phyloP scores from a whole-genome alignment of 2,888 invertebrate species.

The Allacma fusca region DNA sequence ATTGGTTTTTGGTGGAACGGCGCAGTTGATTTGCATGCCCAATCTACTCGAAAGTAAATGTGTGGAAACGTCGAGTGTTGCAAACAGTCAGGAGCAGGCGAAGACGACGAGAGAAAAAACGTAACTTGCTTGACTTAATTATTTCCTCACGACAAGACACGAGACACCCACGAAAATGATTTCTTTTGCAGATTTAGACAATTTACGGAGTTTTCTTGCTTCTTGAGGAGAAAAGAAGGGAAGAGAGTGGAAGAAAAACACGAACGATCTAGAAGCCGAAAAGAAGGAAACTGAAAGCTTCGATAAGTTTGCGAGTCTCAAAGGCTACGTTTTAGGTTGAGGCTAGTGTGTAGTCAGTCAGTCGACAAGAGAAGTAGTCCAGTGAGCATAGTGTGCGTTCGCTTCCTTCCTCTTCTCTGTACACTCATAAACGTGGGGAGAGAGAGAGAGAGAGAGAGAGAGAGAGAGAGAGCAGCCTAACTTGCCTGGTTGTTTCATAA shows the following conservation, averaged over 20 bases:
- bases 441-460: conserved; percentile 28
- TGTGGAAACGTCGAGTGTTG: background rate
- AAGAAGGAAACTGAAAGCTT: conserved; percentile 54
- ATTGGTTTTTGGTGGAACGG: background rate
- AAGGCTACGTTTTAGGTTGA: conserved; percentile 41
- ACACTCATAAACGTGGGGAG: conserved; percentile 25
- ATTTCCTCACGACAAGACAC: conserved; percentile 23
- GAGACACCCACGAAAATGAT: conserved; percentile 38
- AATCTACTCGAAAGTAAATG: background rate
- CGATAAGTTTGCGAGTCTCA: conserved; percentile 47
- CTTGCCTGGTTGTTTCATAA: conserved; percentile 22
- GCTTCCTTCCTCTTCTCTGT: conserved; percentile 31
- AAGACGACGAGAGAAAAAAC: background rate
- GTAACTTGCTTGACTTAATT: conserved; percentile 16
- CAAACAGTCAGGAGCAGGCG: background rate
- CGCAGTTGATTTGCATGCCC: conserved; percentile 9
- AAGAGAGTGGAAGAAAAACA: conserved; percentile 49
- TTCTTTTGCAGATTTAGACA: conserved; percentile 37
- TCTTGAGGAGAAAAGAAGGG: conserved; percentile 27
- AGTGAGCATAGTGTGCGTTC: conserved; percentile 30
- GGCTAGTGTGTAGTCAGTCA: conserved; percentile 42
- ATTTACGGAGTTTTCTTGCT: conserved; percentile 25
- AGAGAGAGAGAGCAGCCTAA: conserved; percentile 22
- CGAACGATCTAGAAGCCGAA: conserved; percentile 51
- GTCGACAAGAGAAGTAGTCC: conserved; percentile 31